phyloP scores from a whole-genome alignment of 2,888 invertebrate species.

The Cinara cedri region DNA sequence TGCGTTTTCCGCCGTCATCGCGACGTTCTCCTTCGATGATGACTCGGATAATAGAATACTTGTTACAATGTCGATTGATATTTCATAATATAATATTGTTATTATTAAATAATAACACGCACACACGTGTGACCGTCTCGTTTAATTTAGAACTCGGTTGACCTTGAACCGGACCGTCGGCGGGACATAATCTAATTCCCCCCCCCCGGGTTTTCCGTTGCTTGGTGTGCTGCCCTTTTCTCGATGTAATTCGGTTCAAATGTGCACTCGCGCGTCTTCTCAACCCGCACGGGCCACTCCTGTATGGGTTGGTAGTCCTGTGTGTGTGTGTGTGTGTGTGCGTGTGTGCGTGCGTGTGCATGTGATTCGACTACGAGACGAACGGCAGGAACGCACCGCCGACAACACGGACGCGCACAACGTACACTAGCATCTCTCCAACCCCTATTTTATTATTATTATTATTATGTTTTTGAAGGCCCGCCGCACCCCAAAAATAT shows the following conservation, averaged over 20 bases:
- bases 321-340: conserved; percentile 34
- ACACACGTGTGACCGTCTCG: background rate
- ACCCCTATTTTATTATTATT: conserved; percentile 44
- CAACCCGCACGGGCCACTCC: background rate
- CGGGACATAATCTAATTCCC: conserved; percentile 10
- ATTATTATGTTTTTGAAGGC: conserved; percentile 44
- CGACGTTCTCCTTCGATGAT: background rate
- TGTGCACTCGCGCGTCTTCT: conserved; percentile 18
- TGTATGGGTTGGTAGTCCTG: conserved; percentile 54
- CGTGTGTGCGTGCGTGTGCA: conserved; percentile 17
- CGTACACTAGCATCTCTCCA: conserved; percentile 30
- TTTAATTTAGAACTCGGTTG: conserved; percentile 26
- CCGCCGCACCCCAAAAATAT: conserved; percentile 52
- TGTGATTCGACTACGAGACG: background rate
- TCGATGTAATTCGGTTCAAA: conserved; percentile 48
- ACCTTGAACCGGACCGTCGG: conserved; percentile 40
- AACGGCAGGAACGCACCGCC: conserved; percentile 20
- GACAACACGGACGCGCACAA: background rate
- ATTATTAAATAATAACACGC: too few species aligned
- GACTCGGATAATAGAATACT: conserved; percentile 13
- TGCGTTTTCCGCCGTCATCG: background rate
- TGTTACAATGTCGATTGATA: background rate
- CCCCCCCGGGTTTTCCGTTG: conserved; percentile 9
- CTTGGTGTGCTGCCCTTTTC: conserved; percentile 31
- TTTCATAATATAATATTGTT: too few species aligned